A percentile compares a stretch with the other conserved stretches of the same genome.
Conservation (phyloP, 2,888 invertebrate species). For the Tinea trinotella region DNA sequence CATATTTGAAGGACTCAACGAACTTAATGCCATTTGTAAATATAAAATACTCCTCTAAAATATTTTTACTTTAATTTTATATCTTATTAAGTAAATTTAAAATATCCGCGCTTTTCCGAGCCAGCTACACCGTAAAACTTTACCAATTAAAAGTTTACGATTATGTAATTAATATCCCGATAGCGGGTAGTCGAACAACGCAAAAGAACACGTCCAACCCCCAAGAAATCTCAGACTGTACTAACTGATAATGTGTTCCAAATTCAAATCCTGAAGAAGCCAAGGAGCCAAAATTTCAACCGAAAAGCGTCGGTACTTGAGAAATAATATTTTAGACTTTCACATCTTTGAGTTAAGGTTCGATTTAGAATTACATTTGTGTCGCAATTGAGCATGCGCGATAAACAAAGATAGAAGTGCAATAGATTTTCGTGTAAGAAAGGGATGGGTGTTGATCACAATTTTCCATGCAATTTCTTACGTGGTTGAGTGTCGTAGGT, state of each 20-base stretch:
- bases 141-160: conserved; percentile 2
- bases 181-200: not conserved
- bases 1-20: conserved; percentile 53
- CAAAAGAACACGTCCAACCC: not conserved
- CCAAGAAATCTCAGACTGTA: not conserved
- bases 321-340: not conserved
- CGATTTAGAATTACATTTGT: not conserved
- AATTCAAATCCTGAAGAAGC: not conserved
- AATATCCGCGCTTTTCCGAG: no score
- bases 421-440: conserved; percentile 1
- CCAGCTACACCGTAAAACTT: conserved; percentile 4
- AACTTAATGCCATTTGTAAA: conserved; percentile 34
- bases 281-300: not conserved
- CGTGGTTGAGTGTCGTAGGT: not conserved
- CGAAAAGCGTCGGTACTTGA: not conserved
- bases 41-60: no score
- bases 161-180: not conserved
- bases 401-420: conserved; percentile 14
- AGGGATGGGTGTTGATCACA: conserved; percentile 3
- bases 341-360: not conserved
- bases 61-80: no score
- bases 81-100: no score
- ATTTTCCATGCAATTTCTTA: conserved; percentile 2
- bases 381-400: conserved; percentile 9
- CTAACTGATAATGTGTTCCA: not conserved